Evolutionary conservation across 2,888 invertebrate genomes (phyloP), one percentile per base, ranked within the genome.

Genomic region (Leptinotarsa peninsularis): DNA sequence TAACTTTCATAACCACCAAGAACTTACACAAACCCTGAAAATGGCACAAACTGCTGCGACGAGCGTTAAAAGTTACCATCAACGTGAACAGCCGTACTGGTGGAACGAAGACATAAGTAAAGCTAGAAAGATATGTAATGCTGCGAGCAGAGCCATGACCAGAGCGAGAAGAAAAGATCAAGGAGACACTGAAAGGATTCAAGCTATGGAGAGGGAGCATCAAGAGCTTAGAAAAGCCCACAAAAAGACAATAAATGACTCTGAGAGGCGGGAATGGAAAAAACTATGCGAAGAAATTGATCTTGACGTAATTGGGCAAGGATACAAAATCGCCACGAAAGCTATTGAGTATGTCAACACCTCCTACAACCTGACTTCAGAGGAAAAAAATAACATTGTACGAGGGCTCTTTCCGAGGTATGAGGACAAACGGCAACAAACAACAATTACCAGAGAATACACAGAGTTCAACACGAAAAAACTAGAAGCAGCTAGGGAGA

Each of bases 281-380:
- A 66, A 73, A 14, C 17, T 23, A 23, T 3, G 23, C 23, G 23
- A 74, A 0, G 76, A 77, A 15, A 60, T 78, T 4, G 79, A 77
- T 18, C 49, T 72, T 4, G 77, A 79, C 54, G 66, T 74, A 4
- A 79, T 77, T 71, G 76, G 71, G 17, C 66, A 73, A 14, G 76
- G 75, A 49, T 81, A 80, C 58, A 77, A 71, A 73, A 69, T 80
- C 23, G 72, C 76, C 5, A 75, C 33, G 66, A 73, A 66, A 73
- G 49, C 50, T 49, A 27, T 67, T 17, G 15, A 21, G 43, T 43
- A 67, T 49, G 3, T 21, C 17, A 50, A 49, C 5, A 27, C 49
- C 33, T 67, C 56, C 27, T 50, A 23, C 70, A 71, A 23, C 18
- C 67, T 14, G 66, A 67, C 56, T n/a, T 21, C 10, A 18, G 43